Evolutionary conservation across 2,113 vertebrate species (phyloP).

Genomic region (Petromus typicus): DNA sequence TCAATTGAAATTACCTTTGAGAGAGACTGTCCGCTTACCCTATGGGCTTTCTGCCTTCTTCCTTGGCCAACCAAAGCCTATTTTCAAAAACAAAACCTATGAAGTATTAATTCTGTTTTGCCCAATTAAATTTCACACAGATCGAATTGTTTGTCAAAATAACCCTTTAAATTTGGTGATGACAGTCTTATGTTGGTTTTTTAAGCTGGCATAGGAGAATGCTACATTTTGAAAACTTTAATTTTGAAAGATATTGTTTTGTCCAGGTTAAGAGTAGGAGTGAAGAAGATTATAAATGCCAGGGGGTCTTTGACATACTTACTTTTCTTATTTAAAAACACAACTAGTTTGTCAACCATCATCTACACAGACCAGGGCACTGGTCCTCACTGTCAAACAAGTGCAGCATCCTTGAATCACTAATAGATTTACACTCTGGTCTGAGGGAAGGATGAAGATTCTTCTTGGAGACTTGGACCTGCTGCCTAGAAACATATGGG

Average conservation of each 20-base stretch:
- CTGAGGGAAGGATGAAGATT: neutral
- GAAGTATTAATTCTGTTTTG: slow-evolving; percentile 12
- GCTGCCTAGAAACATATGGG: too few species aligned
- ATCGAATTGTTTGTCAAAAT: slow-evolving; percentile 1
- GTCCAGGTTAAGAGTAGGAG: neutral
- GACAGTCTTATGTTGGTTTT: neutral
- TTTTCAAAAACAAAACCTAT: neutral
- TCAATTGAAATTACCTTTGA: neutral
- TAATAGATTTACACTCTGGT: neutral
- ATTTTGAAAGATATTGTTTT: slow-evolving; percentile 34
- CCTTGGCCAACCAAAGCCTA: slow-evolving; percentile 54
- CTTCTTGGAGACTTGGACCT: neutral
- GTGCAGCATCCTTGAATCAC: neutral
- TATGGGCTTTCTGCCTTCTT: neutral
- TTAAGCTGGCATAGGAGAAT: neutral
- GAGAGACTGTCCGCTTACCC: neutral
- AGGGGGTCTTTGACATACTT: neutral
- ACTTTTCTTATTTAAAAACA: neutral
- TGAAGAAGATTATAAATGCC: neutral
- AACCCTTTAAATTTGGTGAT: slow-evolving; percentile 24
- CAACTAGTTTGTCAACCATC: accelerated
- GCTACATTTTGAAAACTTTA: neutral
- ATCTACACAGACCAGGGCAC: too few species aligned
- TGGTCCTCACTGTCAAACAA: accelerated
- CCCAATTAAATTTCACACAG: slow-evolving; percentile 52